Conservation (phyloP, 2,113 vertebrate genomes). For the Rallus limicola region DNA sequence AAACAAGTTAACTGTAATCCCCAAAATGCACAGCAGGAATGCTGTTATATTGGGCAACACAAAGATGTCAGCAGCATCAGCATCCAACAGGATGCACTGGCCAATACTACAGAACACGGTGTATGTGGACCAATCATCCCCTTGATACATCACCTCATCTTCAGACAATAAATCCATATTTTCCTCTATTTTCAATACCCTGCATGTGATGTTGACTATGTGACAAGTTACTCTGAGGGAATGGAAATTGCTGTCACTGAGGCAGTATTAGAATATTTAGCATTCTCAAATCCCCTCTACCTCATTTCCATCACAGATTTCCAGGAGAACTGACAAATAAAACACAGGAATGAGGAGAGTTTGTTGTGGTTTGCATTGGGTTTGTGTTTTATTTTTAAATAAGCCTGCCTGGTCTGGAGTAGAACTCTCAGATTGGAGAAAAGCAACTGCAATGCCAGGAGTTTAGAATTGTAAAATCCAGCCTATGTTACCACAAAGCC, state of each 20-base stretch:
- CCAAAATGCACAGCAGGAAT: not conserved
- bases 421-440: not conserved
- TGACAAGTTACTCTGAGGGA: not conserved
- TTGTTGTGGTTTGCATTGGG: not conserved
- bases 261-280: not conserved
- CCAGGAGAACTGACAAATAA: not conserved
- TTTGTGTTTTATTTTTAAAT: not conserved
- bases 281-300: not conserved
- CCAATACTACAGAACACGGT: not conserved
- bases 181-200: not conserved
- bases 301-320: not conserved
- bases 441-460: not conserved
- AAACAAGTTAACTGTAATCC: not conserved
- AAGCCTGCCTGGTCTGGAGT: not conserved
- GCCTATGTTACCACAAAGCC: not conserved
- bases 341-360: not conserved
- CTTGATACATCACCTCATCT: not conserved
- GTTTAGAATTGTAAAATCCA: not conserved
- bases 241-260: not conserved
- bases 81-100: not conserved
- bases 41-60: too few species aligned
- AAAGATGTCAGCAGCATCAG: not conserved
- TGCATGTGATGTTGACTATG: not conserved
- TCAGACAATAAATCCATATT: not conserved
- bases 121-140: not conserved